Evolutionary conservation across 1,140 invertebrate genomes (phyloP), one percentile per base, ranked within the genome.

Genomic region (Druon quercuslanigerum): DNA sequence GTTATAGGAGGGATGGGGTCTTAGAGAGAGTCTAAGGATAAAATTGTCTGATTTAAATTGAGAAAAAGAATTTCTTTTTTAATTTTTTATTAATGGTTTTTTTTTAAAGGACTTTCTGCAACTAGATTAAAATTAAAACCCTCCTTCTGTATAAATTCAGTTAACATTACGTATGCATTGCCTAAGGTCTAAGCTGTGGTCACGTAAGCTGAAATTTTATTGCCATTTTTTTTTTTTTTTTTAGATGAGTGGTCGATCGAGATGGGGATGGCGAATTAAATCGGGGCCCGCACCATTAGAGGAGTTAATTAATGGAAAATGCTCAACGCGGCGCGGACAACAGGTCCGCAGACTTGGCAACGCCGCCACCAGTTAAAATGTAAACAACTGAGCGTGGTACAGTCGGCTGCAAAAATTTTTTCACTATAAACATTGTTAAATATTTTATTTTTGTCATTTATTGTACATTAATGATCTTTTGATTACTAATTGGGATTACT

Each of bases 341-440:
- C 88, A 89, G 89, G 87, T 90, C 82, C 74, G 76, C 82, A 85
- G 83, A 88, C 86, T 88, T 89, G 90, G 90, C 89, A 91, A 91
- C 90, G 81, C 79, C 79, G 89, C 87, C 50, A 83, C 84, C 85
- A 82, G 87, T 87, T 89, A 86, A 89, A 90, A 90, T 90, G 89
- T 91, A 91, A 91, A 91, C 90, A 91, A 89, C 89, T 86, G 81
- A 82, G 84, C 84, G 78, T 80, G 75, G 87, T 91, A 91, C 87
- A 91, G 82, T 82, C 83, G 0, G 20, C 16, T 33, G 12, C 71
- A 83, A 85, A 87, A 90, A 19, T 73, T 57, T 50, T 13, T 25
- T 16, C 13, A 56, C 46, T 3, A 70, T 19, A 17, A 20, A 50
- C 70, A 57, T 75, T 57, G 0, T 25, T 8, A 5, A 33, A 57